Base-by-base conservation (phyloP, 2,888 invertebrate species). In the Piscicola geometra region DNA sequence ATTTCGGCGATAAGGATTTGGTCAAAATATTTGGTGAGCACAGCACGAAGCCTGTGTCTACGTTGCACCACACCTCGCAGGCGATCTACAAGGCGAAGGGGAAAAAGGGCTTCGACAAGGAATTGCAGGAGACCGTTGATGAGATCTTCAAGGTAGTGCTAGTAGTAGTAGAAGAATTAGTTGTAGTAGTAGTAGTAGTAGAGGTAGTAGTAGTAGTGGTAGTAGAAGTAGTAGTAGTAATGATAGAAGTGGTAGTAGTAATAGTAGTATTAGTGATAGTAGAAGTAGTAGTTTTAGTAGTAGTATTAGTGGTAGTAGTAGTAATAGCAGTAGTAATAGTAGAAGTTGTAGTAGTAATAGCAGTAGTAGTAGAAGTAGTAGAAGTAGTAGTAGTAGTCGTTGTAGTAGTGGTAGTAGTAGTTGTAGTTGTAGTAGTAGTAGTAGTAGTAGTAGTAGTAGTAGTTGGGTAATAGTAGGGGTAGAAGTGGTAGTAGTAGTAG, bases 61-160 rank as follows among this genome's bases (percentile, higher is more conserved):
- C n/a, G n/a, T n/a, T n/a, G n/a, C n/a, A n/a, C n/a, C n/a, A n/a
- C n/a, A n/a, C n/a, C 64, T 52, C 21, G 0, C 71, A 76, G 71
- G 60, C 76, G 9, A 52, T 76, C 0, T 76, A 76, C 66, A 76
- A 76, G n/a, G 76, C 76, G n/a, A 71, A 71, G 33, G 70, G 60
- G 33, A 41, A 68, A 32, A 25, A 50, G 0, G 9, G 25, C 30
- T 71, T 18, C 25, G 71, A 56, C 21, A 41, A 76, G 47, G 71
- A 71, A 47, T 25, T 71, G 25, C 47, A 60, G 47, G 15, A 60
- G 3, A 33, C 18, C 5, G 21, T 67, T 67, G 32, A 33, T 30
- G 15, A 5, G 15, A 67, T 33, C 32, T 67, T 67, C 21, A 32
- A 9, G 18, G n/a, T n/a, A n/a, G n/a, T n/a, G n/a, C n/a, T n/a